These are phyloP conservation scores for Apodemia hepburni DNA, from an alignment of 2,888 invertebrate species.

Conservation along the genomic window DNA sequence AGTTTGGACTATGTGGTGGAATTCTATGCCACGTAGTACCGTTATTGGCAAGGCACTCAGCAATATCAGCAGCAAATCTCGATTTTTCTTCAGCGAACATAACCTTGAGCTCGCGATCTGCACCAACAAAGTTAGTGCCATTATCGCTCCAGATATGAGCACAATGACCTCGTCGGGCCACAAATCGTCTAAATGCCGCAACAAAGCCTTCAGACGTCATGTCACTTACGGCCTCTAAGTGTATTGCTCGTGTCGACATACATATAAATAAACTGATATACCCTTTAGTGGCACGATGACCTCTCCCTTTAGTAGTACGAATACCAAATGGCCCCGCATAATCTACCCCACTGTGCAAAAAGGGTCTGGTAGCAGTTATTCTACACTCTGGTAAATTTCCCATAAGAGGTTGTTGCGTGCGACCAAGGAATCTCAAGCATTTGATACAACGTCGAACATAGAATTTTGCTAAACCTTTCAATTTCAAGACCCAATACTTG, in stretches of 20 bases:
- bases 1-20: slow-evolving; percentile 14
- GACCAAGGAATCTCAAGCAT: slow-evolving; percentile 23
- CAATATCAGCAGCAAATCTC: slow-evolving; percentile 4
- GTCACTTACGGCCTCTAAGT: slow-evolving; percentile 29
- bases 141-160: slow-evolving; percentile 21
- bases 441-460: slow-evolving; percentile 24
- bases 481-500: slow-evolving; percentile 28
- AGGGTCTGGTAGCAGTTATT: slow-evolving; percentile 25
- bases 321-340: slow-evolving; percentile 30
- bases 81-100: slow-evolving; percentile 13
- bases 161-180: slow-evolving; percentile 23
- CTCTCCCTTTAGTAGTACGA: slow-evolving; percentile 29
- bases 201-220: slow-evolving; percentile 32
- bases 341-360: slow-evolving; percentile 29
- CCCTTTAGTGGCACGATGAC: slow-evolving; percentile 24
- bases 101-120: slow-evolving; percentile 10
- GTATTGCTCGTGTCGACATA: slow-evolving; percentile 26
- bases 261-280: slow-evolving; percentile 20
- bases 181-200: slow-evolving; percentile 24
- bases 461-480: slow-evolving; percentile 23
- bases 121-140: slow-evolving; percentile 19
- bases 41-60: not conserved
- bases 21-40: not conserved
- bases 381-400: slow-evolving; percentile 28
- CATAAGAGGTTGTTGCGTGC: slow-evolving; percentile 27